Evolutionary conservation across 37 sponge, comb jelly and placozoan species (phyloP).

Genomic region (Halichondria panicea): DNA sequence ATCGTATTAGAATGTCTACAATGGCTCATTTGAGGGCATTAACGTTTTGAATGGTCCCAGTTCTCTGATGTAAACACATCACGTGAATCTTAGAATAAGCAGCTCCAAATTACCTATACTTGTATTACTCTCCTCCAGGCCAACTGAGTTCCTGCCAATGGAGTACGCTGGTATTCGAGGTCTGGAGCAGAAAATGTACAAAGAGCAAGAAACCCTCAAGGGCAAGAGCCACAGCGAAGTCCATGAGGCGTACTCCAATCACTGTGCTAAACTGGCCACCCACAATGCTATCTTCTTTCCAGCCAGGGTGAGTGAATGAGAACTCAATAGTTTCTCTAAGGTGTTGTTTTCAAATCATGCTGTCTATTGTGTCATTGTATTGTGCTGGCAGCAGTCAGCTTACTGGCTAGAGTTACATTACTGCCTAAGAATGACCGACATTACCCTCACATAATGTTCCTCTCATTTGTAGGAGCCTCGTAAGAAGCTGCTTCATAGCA

Average conservation of each 20-base stretch:
- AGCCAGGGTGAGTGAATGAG: conserved; percentile 42
- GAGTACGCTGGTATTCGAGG: conserved; percentile 59
- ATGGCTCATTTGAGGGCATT: too few species aligned
- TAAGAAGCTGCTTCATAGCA: conserved; percentile 64
- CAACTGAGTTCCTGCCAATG: conserved; percentile 70
- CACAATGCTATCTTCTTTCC: conserved; percentile 69
- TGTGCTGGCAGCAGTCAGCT: background rate
- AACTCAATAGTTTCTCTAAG: too few species aligned
- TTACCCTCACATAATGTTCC: background rate
- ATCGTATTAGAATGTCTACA: background rate
- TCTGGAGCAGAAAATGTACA: conserved; percentile 67
- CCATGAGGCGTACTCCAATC: conserved; percentile 44
- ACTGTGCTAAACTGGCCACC: conserved; percentile 32
- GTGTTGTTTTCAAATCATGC: too few species aligned
- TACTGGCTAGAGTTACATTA: background rate
- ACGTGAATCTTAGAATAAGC: too few species aligned
- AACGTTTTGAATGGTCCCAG: too few species aligned
- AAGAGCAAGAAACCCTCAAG: conserved; percentile 51
- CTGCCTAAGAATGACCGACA: background rate
- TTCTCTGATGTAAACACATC: too few species aligned
- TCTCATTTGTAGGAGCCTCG: conserved; percentile 56
- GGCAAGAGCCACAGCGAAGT: conserved; percentile 26
- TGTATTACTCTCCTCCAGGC: conserved; percentile 9
- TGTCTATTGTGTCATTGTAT: too few species aligned
- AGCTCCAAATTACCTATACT: too few species aligned